phyloP scores from a whole-genome alignment of 2,797 vertebrate species.

The Synaphobranchus kaupii region DNA sequence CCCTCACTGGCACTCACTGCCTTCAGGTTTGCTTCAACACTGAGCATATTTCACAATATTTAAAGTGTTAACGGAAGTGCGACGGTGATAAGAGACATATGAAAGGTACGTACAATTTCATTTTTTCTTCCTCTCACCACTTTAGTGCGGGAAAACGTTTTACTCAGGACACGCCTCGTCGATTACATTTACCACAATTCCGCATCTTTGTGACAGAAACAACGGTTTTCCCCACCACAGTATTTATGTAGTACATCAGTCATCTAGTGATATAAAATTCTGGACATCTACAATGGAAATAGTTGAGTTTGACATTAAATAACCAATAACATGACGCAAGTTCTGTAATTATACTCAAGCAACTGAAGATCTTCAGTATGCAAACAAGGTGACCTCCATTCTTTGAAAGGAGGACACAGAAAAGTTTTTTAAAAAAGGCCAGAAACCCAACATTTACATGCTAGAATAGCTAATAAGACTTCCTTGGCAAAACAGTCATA shows the following conservation, averaged over 20 bases:
- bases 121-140: neutral
- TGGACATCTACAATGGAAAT: too few species aligned
- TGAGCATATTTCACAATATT: neutral
- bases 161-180: neutral
- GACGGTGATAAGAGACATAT: neutral
- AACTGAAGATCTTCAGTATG: neutral
- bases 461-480: neutral
- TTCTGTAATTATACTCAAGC: neutral
- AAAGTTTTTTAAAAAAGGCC: neutral
- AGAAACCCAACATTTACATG: neutral
- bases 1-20: too few species aligned
- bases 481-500: neutral
- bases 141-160: neutral
- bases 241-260: neutral
- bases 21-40: neutral
- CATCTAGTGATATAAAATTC: neutral
- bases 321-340: neutral
- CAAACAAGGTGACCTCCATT: neutral
- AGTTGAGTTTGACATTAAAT: neutral
- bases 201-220: neutral
- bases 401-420: neutral
- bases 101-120: neutral
- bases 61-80: neutral
- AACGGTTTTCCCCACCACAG: neutral
- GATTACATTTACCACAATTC: neutral